Evolutionary conservation across 2,888 invertebrate species (phyloP).

Genomic region (Orchestes rusci): DNA sequence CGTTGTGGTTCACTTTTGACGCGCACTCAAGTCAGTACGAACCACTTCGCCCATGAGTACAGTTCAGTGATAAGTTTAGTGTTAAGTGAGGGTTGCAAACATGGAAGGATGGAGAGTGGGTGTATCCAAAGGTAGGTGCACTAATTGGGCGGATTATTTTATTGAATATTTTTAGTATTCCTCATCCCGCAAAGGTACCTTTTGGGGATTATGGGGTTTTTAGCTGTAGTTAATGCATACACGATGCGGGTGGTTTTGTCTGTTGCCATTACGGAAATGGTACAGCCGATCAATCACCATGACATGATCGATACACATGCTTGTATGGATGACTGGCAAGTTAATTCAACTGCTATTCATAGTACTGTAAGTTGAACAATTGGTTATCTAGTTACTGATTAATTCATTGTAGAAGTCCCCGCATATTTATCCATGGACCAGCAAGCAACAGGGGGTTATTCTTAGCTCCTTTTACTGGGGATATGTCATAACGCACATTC

Average conservation of each 20-base stretch:
- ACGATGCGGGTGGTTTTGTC: slow-evolving; percentile 43
- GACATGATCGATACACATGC: slow-evolving; percentile 47
- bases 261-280: slow-evolving; percentile 46
- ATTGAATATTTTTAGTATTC: slow-evolving; percentile 47
- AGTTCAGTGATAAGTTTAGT: slow-evolving; percentile 7
- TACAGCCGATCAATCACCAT: slow-evolving; percentile 34
- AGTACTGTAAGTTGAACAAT: slow-evolving; percentile 13
- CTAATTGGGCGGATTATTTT: slow-evolving; percentile 1
- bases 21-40: no score
- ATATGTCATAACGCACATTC: slow-evolving; percentile 74
- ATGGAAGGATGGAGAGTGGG: slow-evolving; percentile 33
- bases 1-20: no score
- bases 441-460: slow-evolving; percentile 65
- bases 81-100: no score
- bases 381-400: no score
- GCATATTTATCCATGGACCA: slow-evolving; percentile 50
- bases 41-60: no score
- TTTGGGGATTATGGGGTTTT: slow-evolving; percentile 48
- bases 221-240: slow-evolving; percentile 44
- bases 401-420: slow-evolving; percentile 17
- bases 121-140: slow-evolving; percentile 34
- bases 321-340: slow-evolving; percentile 36
- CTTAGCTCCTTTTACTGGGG: slow-evolving; percentile 81
- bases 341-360: slow-evolving; percentile 14
- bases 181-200: slow-evolving; percentile 63